Evolutionary conservation across 2,797 vertebrate species (phyloP).

Genomic region (Scolopax rusticola): DNA sequence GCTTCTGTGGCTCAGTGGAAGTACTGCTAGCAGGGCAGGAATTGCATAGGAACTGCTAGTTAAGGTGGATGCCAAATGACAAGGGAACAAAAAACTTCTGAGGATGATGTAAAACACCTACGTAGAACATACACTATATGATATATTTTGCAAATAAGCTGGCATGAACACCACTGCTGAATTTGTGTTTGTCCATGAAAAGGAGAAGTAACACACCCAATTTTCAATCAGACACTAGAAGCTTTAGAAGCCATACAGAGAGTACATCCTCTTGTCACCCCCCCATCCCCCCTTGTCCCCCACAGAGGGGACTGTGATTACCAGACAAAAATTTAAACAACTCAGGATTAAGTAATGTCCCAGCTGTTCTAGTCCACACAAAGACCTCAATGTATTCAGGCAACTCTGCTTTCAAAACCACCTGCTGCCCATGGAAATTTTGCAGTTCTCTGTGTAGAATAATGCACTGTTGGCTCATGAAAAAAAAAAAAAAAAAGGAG

Average conservation of each 20-base stretch:
- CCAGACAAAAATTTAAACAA: constrained; percentile 65
- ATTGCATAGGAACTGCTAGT: background rate
- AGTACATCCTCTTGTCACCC: background rate
- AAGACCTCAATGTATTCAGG: background rate
- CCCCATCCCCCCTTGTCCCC: constrained; percentile 18
- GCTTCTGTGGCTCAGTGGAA: background rate
- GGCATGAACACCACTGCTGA: background rate
- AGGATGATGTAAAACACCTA: background rate
- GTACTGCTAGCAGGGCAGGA: background rate
- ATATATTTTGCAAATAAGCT: background rate
- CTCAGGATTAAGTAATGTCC: constrained; percentile 31
- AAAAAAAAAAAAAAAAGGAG: background rate
- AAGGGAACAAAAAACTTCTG: background rate
- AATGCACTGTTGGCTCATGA: background rate
- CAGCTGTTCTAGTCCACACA: background rate
- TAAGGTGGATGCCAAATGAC: background rate
- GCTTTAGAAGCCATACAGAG: background rate
- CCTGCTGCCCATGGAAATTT: background rate
- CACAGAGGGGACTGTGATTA: constrained; percentile 27
- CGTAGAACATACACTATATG: background rate
- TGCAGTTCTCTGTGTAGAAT: background rate
- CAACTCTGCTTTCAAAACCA: constrained; percentile 25
- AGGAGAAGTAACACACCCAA: background rate
- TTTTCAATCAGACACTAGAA: background rate
- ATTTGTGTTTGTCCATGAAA: background rate